Base-by-base conservation (phyloP, 2,113 vertebrate genomes). In the Myrmecophaga tridactyla region DNA sequence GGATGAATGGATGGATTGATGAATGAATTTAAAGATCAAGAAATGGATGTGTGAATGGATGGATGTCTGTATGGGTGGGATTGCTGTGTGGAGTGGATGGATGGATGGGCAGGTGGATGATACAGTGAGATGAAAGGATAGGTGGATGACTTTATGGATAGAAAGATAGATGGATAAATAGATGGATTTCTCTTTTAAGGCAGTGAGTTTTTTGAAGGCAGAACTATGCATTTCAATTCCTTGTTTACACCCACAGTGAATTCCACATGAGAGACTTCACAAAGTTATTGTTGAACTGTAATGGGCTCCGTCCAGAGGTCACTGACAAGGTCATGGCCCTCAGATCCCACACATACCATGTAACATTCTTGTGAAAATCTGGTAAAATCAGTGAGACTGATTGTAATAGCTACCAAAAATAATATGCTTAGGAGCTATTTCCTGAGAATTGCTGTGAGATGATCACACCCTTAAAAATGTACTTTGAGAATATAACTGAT, bases 401-500 rank as follows among this genome's bases (percentile, higher is more conserved):
- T 91, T 94, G 86, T 81, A 94, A 87, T 58, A 51, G 69, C 67
- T 81, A 70, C 25, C 65, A 91, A 62, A 88, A 67, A 41, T 95
- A 76, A 73, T 69, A 69, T 18, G 92, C 39, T 93, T 90, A 84
- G 31, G 81, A 88, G 41, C n/a, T 75, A 87, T 89, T 81, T 93
- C 72, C 67, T 87, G 20, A 72, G 95, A 34, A 93, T 72, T 95
- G 36, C 29, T 96, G 51, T 39, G 89, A 77, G 90, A 94, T 60
- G 11, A 84, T 60, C 86, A 21, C 48, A 77, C 7, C 46, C 53
- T 65, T 89, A 92, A 94, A 95, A 92, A 51, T 3, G 4, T 13
- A 80, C 72, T 95, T 65, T 78, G 78, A 65, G 77, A 86, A 73
- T 43, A 39, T 77, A 43, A 95, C 34, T 91, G 25, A 89, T 95